These are phyloP conservation scores for Mesorhabditis spiculigera DNA, from an alignment of 2,888 invertebrate species.

Conservation along the genomic window DNA sequence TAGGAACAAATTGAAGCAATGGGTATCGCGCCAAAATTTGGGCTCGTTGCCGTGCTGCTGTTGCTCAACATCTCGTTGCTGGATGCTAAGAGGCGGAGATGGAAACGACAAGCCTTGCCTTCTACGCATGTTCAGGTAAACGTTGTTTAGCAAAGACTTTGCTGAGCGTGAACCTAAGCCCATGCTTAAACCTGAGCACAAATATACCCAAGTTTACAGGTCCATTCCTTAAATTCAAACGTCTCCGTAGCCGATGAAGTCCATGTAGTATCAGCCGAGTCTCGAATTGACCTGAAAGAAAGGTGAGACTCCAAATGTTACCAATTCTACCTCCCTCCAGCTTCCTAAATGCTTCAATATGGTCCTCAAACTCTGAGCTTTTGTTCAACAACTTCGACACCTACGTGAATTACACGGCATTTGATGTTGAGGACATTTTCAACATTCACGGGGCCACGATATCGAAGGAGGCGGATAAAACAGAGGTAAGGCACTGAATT, in stretches of 20 bases:
- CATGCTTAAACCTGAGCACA: neutral
- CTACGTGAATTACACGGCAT: neutral
- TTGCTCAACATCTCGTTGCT: no score
- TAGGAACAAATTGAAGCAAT: no score
- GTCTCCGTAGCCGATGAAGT: neutral
- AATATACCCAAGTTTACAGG: neutral
- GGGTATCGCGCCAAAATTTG: no score
- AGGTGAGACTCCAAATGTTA: neutral
- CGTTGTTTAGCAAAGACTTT: no score
- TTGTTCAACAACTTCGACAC: constrained; percentile 3
- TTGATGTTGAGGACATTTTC: constrained; percentile 1
- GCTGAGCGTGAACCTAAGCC: neutral
- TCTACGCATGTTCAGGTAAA: neutral
- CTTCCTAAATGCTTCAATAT: constrained; percentile 3
- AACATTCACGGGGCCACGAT: neutral
- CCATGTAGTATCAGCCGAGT: neutral
- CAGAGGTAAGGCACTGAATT: neutral
- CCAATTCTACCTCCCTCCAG: neutral
- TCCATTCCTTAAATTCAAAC: constrained; percentile 3
- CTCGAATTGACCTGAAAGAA: neutral
- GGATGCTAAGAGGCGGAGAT: neutral
- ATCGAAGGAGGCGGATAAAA: neutral
- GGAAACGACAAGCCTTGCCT: neutral
- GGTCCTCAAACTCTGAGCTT: neutral
- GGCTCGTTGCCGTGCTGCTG: no score